A percentile compares a stretch with the other conserved stretches of the same genome.
These are phyloP conservation scores for Netelia fuscicornis DNA, from an alignment of 2,888 invertebrate species.

Conservation along the genomic window DNA sequence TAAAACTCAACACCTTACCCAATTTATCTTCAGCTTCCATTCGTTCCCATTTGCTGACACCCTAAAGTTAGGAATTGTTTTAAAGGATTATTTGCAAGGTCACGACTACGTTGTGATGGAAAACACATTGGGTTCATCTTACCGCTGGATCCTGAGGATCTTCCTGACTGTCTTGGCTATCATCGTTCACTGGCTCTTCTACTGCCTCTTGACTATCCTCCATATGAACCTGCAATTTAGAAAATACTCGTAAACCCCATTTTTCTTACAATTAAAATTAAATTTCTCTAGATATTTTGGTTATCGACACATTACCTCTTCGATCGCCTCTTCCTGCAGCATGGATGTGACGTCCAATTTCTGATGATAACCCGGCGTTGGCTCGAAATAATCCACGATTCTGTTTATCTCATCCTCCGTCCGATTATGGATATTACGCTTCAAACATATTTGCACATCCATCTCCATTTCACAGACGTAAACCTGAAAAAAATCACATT, in stretches of 20 bases:
- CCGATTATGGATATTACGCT: conserved; percentile 94
- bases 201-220: conserved; percentile 76
- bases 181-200: conserved; percentile 75
- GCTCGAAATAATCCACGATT: conserved; percentile 90
- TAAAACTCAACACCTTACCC: conserved; percentile 73
- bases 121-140: conserved; percentile 47
- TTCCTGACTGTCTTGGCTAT: conserved; percentile 83
- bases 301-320: conserved; percentile 88
- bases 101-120: not conserved
- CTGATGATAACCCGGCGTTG: conserved; percentile 93
- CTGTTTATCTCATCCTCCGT: conserved; percentile 91
- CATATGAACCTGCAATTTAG: conserved; percentile 82
- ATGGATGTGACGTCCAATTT: conserved; percentile 93
- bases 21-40: conserved; percentile 84
- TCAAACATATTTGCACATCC: conserved; percentile 91
- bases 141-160: conserved; percentile 76
- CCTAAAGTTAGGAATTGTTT: conserved; percentile 69
- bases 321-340: conserved; percentile 93
- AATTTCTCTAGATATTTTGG: not conserved
- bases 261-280: conserved; percentile 9
- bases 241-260: not conserved
- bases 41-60: conserved; percentile 83
- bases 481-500: conserved; percentile 87
- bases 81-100: not conserved
- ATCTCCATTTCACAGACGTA: conserved; percentile 95